These are phyloP conservation scores for Rhagoletis pomonella DNA, from an alignment of 1,140 invertebrate genomes.

Conservation along the genomic window DNA sequence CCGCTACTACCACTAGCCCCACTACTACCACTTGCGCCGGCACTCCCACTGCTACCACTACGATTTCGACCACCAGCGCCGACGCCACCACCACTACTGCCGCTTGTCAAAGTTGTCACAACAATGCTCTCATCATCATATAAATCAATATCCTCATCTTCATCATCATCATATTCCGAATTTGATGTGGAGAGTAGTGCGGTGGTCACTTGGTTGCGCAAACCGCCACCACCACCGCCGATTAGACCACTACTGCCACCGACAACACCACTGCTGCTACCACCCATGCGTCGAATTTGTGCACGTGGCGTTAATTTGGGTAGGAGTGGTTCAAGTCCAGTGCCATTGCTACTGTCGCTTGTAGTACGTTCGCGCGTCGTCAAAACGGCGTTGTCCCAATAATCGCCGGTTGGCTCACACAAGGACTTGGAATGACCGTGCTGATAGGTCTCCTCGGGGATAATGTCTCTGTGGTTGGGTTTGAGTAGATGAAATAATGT, in stretches of 20 bases:
- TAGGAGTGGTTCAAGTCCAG: slow-evolving; percentile 67
- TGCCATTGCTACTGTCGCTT: slow-evolving; percentile 53
- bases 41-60: slow-evolving; percentile 54
- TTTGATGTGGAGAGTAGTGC: slow-evolving; percentile 64
- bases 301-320: slow-evolving; percentile 69
- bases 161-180: slow-evolving; percentile 70
- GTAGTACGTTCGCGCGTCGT: slow-evolving; percentile 57
- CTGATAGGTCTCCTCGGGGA: slow-evolving; percentile 70
- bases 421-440: slow-evolving; percentile 72
- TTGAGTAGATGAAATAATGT: slow-evolving; percentile 8
- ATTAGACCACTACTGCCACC: slow-evolving; percentile 57
- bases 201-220: slow-evolving; percentile 67
- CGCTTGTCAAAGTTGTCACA: slow-evolving; percentile 67
- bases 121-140: slow-evolving; percentile 73
- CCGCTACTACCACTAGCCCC: slow-evolving; percentile 54
- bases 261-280: slow-evolving; percentile 62
- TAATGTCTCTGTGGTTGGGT: slow-evolving; percentile 67
- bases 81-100: slow-evolving; percentile 57
- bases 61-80: slow-evolving; percentile 7
- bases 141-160: slow-evolving; percentile 72
- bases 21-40: slow-evolving; percentile 53
- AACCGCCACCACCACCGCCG: slow-evolving; percentile 33
- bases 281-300: slow-evolving; percentile 68
- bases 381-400: slow-evolving; percentile 67
- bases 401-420: slow-evolving; percentile 68